These are phyloP conservation scores for Glaucopsyche alexis DNA, from an alignment of 2,888 invertebrate species.

Conservation along the genomic window DNA sequence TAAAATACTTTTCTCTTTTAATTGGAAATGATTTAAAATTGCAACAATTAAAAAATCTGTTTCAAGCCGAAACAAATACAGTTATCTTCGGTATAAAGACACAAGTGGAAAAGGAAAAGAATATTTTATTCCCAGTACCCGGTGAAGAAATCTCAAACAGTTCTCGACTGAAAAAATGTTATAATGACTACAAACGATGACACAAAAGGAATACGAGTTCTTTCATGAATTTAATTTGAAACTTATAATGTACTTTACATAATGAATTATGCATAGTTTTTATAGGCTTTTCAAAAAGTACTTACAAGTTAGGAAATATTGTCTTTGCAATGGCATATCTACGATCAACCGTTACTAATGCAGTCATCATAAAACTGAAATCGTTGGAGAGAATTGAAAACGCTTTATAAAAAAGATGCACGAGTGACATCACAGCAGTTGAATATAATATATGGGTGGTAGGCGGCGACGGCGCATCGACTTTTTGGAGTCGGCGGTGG, in stretches of 20 bases:
- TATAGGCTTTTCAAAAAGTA: too few relatives aligned
- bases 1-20: background rate
- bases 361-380: too few relatives aligned
- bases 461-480: too few relatives aligned
- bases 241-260: background rate
- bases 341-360: too few relatives aligned
- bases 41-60: background rate
- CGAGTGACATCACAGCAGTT: too few relatives aligned
- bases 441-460: too few relatives aligned
- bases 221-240: background rate
- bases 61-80: background rate
- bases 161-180: conserved; percentile 15
- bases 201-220: conserved; percentile 10
- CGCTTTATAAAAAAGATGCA: too few relatives aligned
- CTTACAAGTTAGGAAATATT: too few relatives aligned
- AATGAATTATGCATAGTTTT: too few relatives aligned
- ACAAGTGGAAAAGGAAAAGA: background rate
- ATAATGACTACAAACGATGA: conserved; percentile 6
- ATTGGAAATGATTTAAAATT: background rate
- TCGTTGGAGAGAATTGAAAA: too few relatives aligned
- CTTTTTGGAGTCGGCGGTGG: too few relatives aligned
- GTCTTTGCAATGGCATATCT: too few relatives aligned
- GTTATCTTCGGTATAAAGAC: background rate
- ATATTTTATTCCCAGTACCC: conserved; percentile 4
- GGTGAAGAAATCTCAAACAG: conserved; percentile 23